These are phyloP conservation scores for Xerus inauris DNA, from an alignment of 2,113 vertebrate species.

Conservation along the genomic window DNA sequence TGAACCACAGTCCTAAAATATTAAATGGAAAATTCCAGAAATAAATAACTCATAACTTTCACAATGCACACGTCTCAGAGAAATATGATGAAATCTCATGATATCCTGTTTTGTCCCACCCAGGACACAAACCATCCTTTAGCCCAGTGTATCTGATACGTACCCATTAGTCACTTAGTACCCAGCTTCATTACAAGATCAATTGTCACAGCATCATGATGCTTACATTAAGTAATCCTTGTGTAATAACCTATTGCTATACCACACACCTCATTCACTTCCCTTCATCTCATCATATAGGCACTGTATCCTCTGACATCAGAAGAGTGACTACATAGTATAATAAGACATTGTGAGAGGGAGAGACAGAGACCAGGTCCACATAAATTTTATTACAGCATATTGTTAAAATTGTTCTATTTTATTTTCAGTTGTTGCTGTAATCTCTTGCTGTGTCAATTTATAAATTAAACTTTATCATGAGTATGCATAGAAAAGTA, in stretches of 20 bases:
- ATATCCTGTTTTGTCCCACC: background rate
- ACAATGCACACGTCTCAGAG: background rate
- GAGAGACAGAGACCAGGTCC: background rate
- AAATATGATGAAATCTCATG: background rate
- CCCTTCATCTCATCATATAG: background rate
- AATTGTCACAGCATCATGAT: background rate
- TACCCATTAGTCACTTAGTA: background rate
- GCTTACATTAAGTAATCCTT: background rate
- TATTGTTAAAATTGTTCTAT: background rate
- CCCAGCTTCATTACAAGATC: background rate
- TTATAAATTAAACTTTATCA: background rate
- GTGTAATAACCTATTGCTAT: background rate
- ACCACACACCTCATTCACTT: background rate
- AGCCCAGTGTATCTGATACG: background rate
- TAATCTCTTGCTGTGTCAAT: background rate
- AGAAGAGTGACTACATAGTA: background rate
- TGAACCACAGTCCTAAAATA: background rate
- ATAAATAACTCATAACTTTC: background rate
- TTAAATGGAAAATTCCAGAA: background rate
- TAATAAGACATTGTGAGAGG: background rate
- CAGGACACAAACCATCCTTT: background rate
- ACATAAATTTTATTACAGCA: background rate
- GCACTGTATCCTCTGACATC: background rate
- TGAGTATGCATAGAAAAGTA: background rate
- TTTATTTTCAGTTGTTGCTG: background rate